Evolutionary conservation across 1,140 invertebrate species (phyloP), one percentile per base, ranked within the genome.

Genomic region (Centruroides vittatus): DNA sequence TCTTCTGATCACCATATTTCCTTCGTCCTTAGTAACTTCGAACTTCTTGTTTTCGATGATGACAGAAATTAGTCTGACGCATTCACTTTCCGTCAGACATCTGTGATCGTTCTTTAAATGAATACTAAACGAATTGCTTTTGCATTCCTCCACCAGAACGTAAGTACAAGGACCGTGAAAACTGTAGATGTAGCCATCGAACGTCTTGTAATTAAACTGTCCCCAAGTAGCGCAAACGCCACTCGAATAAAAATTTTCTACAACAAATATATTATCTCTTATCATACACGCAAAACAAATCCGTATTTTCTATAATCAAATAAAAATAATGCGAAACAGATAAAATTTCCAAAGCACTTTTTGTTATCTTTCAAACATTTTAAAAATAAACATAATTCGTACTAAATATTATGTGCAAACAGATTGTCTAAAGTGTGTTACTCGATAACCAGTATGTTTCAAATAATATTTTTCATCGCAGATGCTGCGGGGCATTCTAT

Each of bases 161-260:
- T 68, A 72, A 1, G 68, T 57, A 59, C 71, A 72, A 35, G 68
- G 52, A 4, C 71, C 71, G 52, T 70, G 65, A 58, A 72, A 78
- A 68, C 71, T 73, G 67, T 73, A 78, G n/a, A 78, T 62, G 46
- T 70, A 72, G n/a, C 86, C 86, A 75, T 92, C 88, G 67, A 92
- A 92, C 0, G 88, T 91, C 69, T 88, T 86, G 66, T 84, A 88
- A 73, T 92, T 88, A 5, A 79, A 75, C 46, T 83, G 84, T 13
- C 82, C 81, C 89, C 89, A 92, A 3, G 82, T 81, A 51, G 84
- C 80, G 69, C 89, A 93, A 7, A 78, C 77, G 12, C 80, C 81
- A 0, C 80, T 60, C 13, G 34, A 47, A 11, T 59, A 56, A 23
- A 47, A 36, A 41, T 41, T 54, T 10, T 6, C 8, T 8, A 6